Conservation (phyloP, 2,888 invertebrate species). For the Vanessa cardui region DNA sequence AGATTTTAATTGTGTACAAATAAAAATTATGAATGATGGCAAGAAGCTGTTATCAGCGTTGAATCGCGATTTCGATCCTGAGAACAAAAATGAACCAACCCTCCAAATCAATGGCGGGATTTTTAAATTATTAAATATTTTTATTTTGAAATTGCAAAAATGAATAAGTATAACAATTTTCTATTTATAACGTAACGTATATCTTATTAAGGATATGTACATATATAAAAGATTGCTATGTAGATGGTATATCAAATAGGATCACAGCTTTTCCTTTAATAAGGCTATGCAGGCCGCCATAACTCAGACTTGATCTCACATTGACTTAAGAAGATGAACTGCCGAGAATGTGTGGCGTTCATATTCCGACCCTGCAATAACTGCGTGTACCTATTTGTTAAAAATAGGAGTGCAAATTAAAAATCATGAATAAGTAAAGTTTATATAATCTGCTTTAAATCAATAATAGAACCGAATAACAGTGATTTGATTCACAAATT, state of each 20-base stretch:
- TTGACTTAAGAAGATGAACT: conserved; percentile 73
- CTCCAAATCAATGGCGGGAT: too few relatives aligned
- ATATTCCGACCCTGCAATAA: conserved; percentile 59
- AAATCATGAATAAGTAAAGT: not conserved
- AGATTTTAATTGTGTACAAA: too few relatives aligned
- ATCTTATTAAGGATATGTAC: not conserved
- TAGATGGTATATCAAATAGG: not conserved
- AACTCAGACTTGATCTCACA: conserved; percentile 74
- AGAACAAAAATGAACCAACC: too few relatives aligned
- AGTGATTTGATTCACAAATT: too few relatives aligned
- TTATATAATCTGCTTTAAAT: not conserved
- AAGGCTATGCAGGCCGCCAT: conserved; percentile 59
- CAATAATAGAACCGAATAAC: too few relatives aligned
- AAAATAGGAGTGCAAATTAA: not conserved
- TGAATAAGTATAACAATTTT: too few relatives aligned
- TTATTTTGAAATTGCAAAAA: too few relatives aligned
- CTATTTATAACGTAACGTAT: not conserved
- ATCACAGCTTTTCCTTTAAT: conserved; percentile 54
- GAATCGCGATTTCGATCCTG: too few relatives aligned
- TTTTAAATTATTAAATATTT: too few relatives aligned
- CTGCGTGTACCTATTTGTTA: conserved; percentile 47
- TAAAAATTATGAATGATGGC: too few relatives aligned
- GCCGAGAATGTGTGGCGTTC: conserved; percentile 40
- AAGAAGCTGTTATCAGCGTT: too few relatives aligned
- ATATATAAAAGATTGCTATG: too few relatives aligned